Percentiles rank a stretch among this genome's conserved stretches.
Evolutionary conservation across 2,113 vertebrate species (phyloP).

Genomic region (Zosterops borbonicus): DNA sequence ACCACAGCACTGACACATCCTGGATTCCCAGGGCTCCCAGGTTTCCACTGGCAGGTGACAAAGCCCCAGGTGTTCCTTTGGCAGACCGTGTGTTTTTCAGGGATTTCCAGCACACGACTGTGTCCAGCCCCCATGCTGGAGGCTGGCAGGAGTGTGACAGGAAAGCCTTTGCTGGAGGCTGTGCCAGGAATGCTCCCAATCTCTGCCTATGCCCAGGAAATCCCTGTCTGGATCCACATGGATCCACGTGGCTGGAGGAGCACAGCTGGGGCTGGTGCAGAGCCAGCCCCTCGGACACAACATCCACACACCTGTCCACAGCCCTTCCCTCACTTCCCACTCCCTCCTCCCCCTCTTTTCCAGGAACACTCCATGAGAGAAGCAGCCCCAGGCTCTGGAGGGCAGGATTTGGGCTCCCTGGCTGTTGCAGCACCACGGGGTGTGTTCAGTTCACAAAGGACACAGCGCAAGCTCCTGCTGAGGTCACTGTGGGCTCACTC

Average conservation of each 20-base stretch:
- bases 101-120: neutral
- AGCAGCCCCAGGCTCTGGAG: slow-evolving; percentile 49
- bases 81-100: neutral
- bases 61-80: neutral
- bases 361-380: slow-evolving; percentile 75
- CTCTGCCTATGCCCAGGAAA: neutral
- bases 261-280: slow-evolving; percentile 39
- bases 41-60: fast-evolving
- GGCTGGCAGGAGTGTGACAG: neutral
- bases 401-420: slow-evolving; percentile 63
- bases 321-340: slow-evolving; percentile 76
- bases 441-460: slow-evolving; percentile 73
- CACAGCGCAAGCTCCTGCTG: neutral
- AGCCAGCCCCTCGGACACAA: neutral
- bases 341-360: slow-evolving; percentile 78
- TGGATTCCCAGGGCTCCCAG: neutral
- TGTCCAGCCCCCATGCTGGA: neutral
- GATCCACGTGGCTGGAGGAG: neutral
- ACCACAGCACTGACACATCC: neutral
- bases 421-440: slow-evolving; percentile 66
- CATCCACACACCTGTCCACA: neutral
- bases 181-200: neutral
- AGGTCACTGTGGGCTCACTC: neutral
- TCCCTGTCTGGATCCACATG: neutral
- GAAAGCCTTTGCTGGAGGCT: neutral